Percentiles rank a stretch among this genome's conserved stretches.
Conservation (phyloP, 2,888 invertebrate species). For the Orthosia gothica region DNA sequence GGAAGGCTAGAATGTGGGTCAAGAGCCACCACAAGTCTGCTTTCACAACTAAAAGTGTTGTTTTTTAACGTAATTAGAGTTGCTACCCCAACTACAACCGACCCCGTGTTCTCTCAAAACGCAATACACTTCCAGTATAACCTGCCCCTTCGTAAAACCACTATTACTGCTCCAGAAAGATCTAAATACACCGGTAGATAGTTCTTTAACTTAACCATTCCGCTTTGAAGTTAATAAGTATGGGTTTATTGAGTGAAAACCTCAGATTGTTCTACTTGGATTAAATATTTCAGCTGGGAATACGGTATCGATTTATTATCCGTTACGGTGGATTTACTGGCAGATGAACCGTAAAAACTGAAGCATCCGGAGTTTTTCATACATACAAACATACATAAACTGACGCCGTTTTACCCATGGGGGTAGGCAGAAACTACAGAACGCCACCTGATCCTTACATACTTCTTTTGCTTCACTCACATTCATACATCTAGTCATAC, state of each 20-base stretch:
- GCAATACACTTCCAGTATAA: constrained; percentile 66
- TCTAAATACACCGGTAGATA: constrained; percentile 44
- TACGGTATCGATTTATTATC: constrained; percentile 31
- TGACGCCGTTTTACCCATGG: too few species aligned
- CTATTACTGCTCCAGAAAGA: constrained; percentile 15
- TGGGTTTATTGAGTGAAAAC: constrained; percentile 65
- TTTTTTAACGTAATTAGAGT: constrained; percentile 88
- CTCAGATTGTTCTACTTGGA: constrained; percentile 62
- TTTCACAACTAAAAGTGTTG: constrained; percentile 81
- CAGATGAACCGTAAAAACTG: background rate
- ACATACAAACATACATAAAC: too few species aligned
- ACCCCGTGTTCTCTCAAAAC: constrained; percentile 71
- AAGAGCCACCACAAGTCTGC: constrained; percentile 73
- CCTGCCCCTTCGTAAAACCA: constrained; percentile 41
- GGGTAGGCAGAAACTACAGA: too few species aligned
- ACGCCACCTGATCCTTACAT: too few species aligned
- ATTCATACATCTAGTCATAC: too few species aligned
- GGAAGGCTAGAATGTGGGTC: constrained; percentile 72
- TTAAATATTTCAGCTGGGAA: constrained; percentile 52
- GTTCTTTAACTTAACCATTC: constrained; percentile 66
- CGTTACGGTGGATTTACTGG: background rate
- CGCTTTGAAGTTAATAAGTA: constrained; percentile 61
- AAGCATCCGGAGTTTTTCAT: background rate
- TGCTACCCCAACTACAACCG: constrained; percentile 76
- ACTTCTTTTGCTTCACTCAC: too few species aligned